Percentiles rank a stretch among this genome's conserved stretches.
Conservation (phyloP, 2,888 invertebrate species). For the Pyrrhia umbra region DNA sequence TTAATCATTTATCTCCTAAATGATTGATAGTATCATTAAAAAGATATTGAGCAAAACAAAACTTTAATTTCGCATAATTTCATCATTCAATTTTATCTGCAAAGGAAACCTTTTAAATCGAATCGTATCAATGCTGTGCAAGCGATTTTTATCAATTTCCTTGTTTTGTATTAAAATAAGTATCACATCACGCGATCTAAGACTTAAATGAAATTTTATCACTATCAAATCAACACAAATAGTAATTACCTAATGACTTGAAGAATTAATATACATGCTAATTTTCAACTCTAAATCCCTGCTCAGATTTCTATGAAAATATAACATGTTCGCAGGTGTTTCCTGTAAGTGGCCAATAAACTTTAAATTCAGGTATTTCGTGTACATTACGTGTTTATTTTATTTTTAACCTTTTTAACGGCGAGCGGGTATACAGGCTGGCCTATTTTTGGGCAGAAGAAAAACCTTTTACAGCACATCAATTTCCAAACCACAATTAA, state of each 20-base stretch:
- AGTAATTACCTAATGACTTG: not conserved
- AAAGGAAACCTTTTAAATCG: too few species aligned
- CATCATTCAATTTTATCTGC: too few species aligned
- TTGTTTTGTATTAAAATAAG: too few species aligned
- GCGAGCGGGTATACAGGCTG: constrained; percentile 62
- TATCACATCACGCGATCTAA: too few species aligned
- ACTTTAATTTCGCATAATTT: not conserved
- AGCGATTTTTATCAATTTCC: too few species aligned
- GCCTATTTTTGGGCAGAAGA: constrained; percentile 34
- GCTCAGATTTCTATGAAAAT: constrained; percentile 16
- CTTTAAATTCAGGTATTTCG: constrained; percentile 74
- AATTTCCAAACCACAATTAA: too few species aligned
- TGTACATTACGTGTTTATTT: constrained; percentile 73
- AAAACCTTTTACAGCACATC: too few species aligned
- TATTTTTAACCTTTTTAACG: constrained; percentile 70
- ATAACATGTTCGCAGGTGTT: constrained; percentile 74
- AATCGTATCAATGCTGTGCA: too few species aligned
- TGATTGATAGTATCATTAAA: too few species aligned
- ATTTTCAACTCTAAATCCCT: not conserved
- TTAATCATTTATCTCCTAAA: not conserved
- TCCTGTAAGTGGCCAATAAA: constrained; percentile 79
- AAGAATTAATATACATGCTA: not conserved
- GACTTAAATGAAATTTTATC: not conserved
- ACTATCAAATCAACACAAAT: not conserved
- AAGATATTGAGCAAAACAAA: too few species aligned